Evolutionary conservation across 2,888 invertebrate genomes (phyloP).

Genomic region (Drosophila helvetica): DNA sequence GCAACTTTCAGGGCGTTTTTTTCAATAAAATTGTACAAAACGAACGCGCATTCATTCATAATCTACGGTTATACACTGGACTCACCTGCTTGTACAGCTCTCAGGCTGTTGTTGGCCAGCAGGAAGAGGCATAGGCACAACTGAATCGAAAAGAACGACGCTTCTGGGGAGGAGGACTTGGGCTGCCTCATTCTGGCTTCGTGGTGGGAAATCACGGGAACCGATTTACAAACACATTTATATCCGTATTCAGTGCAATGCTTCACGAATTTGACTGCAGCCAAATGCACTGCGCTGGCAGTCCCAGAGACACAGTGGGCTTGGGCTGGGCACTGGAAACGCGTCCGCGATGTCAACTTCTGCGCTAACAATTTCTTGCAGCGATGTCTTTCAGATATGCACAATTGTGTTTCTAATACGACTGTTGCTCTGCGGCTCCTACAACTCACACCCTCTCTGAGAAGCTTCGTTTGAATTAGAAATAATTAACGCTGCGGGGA

Average conservation of each 20-base stretch:
- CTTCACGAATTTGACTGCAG: slow-evolving; percentile 4
- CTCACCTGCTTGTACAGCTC: slow-evolving; percentile 65
- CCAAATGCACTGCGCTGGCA: slow-evolving; percentile 27
- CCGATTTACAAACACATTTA: slow-evolving; percentile 64
- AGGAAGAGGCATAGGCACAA: slow-evolving; percentile 48
- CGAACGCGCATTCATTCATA: background rate
- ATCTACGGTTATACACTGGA: background rate
- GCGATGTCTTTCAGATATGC: slow-evolving; percentile 4
- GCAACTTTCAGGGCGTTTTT: slow-evolving; percentile 15
- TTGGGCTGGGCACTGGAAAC: slow-evolving; percentile 15
- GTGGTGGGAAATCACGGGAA: slow-evolving; percentile 22
- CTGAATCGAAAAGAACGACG: slow-evolving; percentile 43
- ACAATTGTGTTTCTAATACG: slow-evolving; percentile 8
- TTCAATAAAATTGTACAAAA: background rate
- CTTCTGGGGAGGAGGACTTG: slow-evolving; percentile 24
- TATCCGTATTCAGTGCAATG: slow-evolving; percentile 12
- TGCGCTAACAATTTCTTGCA: background rate
- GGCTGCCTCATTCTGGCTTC: slow-evolving; percentile 55
- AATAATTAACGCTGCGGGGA: slow-evolving; percentile 65
- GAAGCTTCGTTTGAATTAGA: slow-evolving; percentile 42
- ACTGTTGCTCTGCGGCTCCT: slow-evolving; percentile 22
- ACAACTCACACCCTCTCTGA: slow-evolving; percentile 33
- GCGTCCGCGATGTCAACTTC: slow-evolving; percentile 4
- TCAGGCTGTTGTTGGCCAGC: slow-evolving; percentile 68
- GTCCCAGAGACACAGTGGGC: slow-evolving; percentile 10